Base-by-base conservation (phyloP, 2,888 invertebrate species). In the Neria commutata region DNA sequence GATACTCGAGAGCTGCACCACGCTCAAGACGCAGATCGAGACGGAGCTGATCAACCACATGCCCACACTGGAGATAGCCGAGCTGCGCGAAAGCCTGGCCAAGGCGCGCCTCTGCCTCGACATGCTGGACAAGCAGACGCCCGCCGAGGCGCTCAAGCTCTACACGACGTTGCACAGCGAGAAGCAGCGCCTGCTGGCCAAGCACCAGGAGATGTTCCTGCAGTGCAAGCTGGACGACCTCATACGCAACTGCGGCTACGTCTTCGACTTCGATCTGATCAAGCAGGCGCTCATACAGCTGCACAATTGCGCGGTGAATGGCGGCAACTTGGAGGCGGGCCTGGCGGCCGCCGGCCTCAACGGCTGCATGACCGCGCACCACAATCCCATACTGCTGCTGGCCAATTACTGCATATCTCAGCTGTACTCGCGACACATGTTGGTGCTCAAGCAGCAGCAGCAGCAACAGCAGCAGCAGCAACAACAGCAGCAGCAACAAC, bases 351-450 rank as follows among this genome's bases (percentile, higher is more conserved):
- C 54, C 16, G 63, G 60, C 10, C 17, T 86, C 60, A 85, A 86
- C 49, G 74, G 81, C 50, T 74, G 82, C 54, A 80, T 58, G 46
- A 6, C 58, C 26, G 47, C 64, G 8, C 85, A 86, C 62, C 87
- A 88, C 68, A 89, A 90, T 74, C 89, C 90, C 5, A 86, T 90
- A 42, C 81, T 91, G 65, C 86, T 91, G 73, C 83, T 91, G 62
- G 89, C 89, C 54, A 91, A 91, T 77, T 91, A 90, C 76, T 91
- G 91, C 79, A 88, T 89, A 85, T 88, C 89, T 17, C 89, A 89
- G 75, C 78, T 90, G 61, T 89, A 88, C 77, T 87, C 88, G 58
- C 84, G 89, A 46, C 87, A 88, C 72, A 84, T 88, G 26, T 77
- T 88, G 21, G 67, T 73, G 17, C 66, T 70, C 23, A 76, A 76